Evolutionary conservation across 2,888 invertebrate species (phyloP).

Genomic region (Lasioglossum malachurum): DNA sequence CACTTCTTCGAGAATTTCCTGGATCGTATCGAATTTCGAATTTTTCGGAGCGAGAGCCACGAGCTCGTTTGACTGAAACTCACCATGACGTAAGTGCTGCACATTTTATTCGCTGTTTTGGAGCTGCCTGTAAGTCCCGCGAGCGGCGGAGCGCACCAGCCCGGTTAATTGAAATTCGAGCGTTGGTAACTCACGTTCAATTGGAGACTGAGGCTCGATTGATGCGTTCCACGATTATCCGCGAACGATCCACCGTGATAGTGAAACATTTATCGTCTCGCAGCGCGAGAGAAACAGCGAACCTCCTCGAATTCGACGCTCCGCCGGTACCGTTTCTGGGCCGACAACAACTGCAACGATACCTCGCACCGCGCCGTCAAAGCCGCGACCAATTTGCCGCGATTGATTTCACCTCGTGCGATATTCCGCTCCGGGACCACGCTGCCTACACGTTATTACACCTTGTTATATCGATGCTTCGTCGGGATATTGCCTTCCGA

Average conservation of each 20-base stretch:
- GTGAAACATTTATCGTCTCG: background rate
- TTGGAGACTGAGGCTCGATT: slow-evolving; percentile 9
- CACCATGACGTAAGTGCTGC: too few relatives aligned
- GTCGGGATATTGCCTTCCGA: background rate
- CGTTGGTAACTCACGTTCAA: slow-evolving; percentile 36
- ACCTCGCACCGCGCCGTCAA: background rate
- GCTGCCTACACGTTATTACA: background rate
- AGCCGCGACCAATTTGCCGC: background rate
- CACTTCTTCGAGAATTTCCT: too few relatives aligned
- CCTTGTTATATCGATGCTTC: background rate
- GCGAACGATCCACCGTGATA: background rate
- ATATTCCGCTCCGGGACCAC: background rate
- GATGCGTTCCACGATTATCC: slow-evolving; percentile 3
- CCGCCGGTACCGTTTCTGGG: background rate
- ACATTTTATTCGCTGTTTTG: background rate
- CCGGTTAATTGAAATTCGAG: slow-evolving; percentile 53
- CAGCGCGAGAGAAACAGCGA: background rate
- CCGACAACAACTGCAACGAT: background rate
- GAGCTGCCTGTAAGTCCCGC: background rate
- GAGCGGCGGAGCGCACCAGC: background rate
- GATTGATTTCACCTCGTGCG: slow-evolving; percentile 4
- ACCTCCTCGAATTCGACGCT: background rate
- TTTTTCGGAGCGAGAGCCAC: background rate
- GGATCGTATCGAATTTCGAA: too few relatives aligned
- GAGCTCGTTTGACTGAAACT: too few relatives aligned